Evolutionary conservation across 1,140 invertebrate genomes (phyloP).

Genomic region (Bombus pyrosoma): DNA sequence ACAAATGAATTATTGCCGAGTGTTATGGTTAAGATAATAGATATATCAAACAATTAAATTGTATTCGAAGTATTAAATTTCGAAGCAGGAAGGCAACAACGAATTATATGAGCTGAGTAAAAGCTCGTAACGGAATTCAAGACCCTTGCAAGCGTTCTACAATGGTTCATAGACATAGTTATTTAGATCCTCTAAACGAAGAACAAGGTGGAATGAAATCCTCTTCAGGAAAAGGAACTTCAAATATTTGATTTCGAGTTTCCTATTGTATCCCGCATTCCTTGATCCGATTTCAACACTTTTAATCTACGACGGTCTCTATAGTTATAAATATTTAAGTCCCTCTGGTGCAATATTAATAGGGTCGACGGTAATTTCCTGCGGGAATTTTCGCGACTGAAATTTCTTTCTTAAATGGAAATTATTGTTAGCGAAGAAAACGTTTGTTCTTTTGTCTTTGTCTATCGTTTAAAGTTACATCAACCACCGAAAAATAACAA

Average conservation of each 20-base stretch:
- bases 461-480: not conserved
- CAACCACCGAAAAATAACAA: too few relatives aligned
- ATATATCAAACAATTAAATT: constrained; percentile 7
- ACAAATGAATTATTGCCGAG: not conserved
- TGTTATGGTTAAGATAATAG: not conserved
- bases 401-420: not conserved
- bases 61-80: constrained; percentile 1
- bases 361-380: not conserved
- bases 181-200: constrained; percentile 2
- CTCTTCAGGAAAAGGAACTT: not conserved
- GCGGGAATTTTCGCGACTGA: not conserved
- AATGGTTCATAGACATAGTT: not conserved
- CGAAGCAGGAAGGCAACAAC: not conserved
- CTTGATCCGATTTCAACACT: constrained; percentile 22
- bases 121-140: not conserved
- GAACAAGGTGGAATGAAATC: constrained; percentile 1
- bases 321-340: not conserved
- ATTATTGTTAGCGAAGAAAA: not conserved
- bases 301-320: not conserved
- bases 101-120: not conserved
- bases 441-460: not conserved
- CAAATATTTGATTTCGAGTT: constrained; percentile 50
- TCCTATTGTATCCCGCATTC: constrained; percentile 34
- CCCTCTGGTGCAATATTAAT: not conserved
- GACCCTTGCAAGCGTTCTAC: not conserved